These are phyloP conservation scores for Drosophila bipectinata DNA, from an alignment of 1,140 invertebrate species.

Conservation along the genomic window DNA sequence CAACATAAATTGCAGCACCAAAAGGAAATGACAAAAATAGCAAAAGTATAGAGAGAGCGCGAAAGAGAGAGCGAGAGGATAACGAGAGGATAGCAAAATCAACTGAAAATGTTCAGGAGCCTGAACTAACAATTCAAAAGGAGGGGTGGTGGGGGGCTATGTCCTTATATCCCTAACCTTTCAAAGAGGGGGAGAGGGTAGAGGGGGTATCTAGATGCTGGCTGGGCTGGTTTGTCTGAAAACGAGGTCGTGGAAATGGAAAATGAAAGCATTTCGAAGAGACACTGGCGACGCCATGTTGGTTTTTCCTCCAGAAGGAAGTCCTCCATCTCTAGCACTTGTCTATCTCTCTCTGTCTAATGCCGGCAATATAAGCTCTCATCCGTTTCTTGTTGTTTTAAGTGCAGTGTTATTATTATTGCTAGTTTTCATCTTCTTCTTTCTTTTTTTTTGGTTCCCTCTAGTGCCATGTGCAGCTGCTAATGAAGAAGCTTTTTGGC, in stretches of 20 bases:
- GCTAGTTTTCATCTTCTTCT: background rate
- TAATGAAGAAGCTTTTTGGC: slow-evolving; percentile 50
- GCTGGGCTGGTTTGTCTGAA: slow-evolving; percentile 46
- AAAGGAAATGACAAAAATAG: slow-evolving; percentile 43
- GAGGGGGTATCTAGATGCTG: slow-evolving; percentile 1
- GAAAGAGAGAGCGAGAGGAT: background rate
- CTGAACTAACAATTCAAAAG: slow-evolving; percentile 21
- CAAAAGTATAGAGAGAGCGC: slow-evolving; percentile 9
- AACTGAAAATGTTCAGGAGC: slow-evolving; percentile 51
- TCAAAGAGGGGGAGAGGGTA: background rate
- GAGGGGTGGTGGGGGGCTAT: background rate
- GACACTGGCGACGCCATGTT: slow-evolving; percentile 51
- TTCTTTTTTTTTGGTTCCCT: background rate
- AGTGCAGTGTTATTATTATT: slow-evolving; percentile 21
- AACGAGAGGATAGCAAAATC: slow-evolving; percentile 8
- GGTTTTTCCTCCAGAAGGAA: slow-evolving; percentile 43
- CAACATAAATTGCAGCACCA: slow-evolving; percentile 49
- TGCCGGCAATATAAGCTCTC: slow-evolving; percentile 57
- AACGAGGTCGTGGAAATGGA: slow-evolving; percentile 83
- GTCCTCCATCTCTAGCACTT: background rate
- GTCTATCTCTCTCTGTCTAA: slow-evolving; percentile 12
- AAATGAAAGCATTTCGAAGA: slow-evolving; percentile 81
- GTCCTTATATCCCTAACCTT: slow-evolving; percentile 5
- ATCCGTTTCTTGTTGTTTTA: slow-evolving; percentile 29
- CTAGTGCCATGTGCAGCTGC: slow-evolving; percentile 25